Evolutionary conservation across 2,888 invertebrate genomes (phyloP).

Genomic region (Coleophora deauratella): DNA sequence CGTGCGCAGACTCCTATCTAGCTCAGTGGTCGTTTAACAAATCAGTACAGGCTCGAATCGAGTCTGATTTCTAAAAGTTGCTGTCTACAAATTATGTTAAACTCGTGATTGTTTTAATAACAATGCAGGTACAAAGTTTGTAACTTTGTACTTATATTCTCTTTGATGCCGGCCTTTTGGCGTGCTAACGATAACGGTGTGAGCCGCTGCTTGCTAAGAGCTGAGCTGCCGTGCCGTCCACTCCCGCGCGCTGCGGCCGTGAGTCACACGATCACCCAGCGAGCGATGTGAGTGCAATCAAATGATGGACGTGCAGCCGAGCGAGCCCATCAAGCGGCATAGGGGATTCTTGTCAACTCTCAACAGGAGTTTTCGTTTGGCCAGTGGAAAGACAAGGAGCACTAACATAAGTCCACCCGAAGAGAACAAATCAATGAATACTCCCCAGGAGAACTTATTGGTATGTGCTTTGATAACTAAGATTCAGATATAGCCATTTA

Average conservation of each 20-base stretch:
- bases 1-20: conserved; percentile 40
- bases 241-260: conserved; percentile 25
- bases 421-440: conserved; percentile 36
- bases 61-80: too few species aligned
- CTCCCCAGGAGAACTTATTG: conserved; percentile 37
- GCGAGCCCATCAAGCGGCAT: conserved; percentile 59
- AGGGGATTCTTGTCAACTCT: conserved; percentile 62
- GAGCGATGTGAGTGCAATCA: conserved; percentile 29
- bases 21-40: conserved; percentile 33
- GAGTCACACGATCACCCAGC: too few species aligned
- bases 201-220: too few species aligned
- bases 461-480: conserved; percentile 27
- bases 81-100: conserved; percentile 1
- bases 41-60: conserved; percentile 27
- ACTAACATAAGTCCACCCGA: conserved; percentile 38
- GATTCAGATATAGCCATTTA: too few species aligned
- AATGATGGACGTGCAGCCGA: conserved; percentile 60
- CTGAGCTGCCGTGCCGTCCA: conserved; percentile 26
- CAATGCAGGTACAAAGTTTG: too few species aligned
- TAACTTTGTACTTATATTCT: too few species aligned
- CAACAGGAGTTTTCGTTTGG: conserved; percentile 63
- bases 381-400: conserved; percentile 45
- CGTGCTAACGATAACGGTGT: conserved; percentile 26
- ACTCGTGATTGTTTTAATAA: neutral
- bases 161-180: conserved; percentile 48